A percentile compares a stretch with the other conserved stretches of the same genome.
These are phyloP conservation scores for Limnephilus lunatus DNA, from an alignment of 2,888 invertebrate species.

Conservation along the genomic window DNA sequence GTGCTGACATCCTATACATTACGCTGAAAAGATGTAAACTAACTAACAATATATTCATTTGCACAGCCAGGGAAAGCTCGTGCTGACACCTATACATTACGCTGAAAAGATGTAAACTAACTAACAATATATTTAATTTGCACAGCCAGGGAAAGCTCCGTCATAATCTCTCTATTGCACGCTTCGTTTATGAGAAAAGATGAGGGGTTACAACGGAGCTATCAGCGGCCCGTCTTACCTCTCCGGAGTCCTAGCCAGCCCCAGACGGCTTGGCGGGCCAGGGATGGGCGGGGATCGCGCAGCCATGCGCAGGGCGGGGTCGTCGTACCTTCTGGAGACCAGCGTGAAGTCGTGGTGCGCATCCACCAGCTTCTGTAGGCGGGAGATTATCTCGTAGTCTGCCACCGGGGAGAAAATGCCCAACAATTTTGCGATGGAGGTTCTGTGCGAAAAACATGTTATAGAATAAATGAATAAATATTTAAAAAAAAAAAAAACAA, in stretches of 20 bases:
- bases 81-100: too few species aligned
- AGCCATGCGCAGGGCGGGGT: conserved; percentile 64
- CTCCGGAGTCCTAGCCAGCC: conserved; percentile 63
- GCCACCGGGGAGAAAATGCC: conserved; percentile 83
- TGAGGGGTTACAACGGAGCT: too few species aligned
- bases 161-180: too few species aligned
- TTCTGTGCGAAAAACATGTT: conserved; percentile 71
- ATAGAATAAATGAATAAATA: not conserved
- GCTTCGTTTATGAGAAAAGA: too few species aligned
- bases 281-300: conserved; percentile 69
- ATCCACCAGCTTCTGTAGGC: conserved; percentile 89
- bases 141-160: not conserved
- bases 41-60: too few species aligned
- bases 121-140: not conserved
- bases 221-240: conserved; percentile 35
- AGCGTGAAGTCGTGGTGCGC: conserved; percentile 92
- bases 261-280: conserved; percentile 62
- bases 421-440: conserved; percentile 84
- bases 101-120: too few species aligned
- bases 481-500: too few species aligned
- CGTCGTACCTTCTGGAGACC: conserved; percentile 85
- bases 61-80: not conserved
- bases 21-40: too few species aligned
- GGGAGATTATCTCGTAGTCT: conserved; percentile 86
- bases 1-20: too few species aligned